These are phyloP conservation scores for Phymatocera aterrima DNA, from an alignment of 2,888 invertebrate genomes.

Conservation along the genomic window DNA sequence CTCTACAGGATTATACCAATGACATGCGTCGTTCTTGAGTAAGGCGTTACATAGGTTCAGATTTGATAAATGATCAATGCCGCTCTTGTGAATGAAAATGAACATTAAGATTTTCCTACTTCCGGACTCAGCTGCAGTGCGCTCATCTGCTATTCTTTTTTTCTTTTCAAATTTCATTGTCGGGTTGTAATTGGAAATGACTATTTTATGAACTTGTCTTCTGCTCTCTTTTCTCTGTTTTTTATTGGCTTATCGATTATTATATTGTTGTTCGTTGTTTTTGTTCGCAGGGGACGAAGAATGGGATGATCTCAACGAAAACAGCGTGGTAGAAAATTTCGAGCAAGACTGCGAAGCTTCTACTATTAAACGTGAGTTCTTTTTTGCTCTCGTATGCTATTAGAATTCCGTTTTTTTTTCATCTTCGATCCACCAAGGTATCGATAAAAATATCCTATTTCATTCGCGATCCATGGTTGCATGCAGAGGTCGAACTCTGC, in stretches of 20 bases:
- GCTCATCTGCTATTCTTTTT: not conserved
- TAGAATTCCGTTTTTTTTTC: not conserved
- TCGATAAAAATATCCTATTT: no score
- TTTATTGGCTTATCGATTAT: not conserved
- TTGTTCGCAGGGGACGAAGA: slow-evolving; percentile 68
- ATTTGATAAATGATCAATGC: not conserved
- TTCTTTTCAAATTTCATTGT: no score
- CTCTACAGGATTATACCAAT: not conserved
- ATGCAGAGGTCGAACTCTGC: no score
- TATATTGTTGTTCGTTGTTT: not conserved
- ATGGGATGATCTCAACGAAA: slow-evolving; percentile 67
- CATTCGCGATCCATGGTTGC: no score
- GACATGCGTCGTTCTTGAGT: not conserved
- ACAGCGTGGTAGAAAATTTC: slow-evolving; percentile 62
- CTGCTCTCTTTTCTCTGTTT: no score
- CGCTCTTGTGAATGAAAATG: no score
- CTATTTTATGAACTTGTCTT: no score
- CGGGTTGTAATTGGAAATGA: no score
- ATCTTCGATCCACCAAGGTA: no score
- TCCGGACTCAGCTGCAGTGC: not conserved
- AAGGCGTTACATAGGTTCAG: not conserved
- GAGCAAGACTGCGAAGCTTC: slow-evolving; percentile 64
- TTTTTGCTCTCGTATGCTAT: not conserved
- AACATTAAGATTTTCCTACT: not conserved
- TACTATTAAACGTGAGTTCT: slow-evolving; percentile 64